These are phyloP conservation scores for Agrilus cyanescens DNA, from an alignment of 2,888 invertebrate species.

Conservation along the genomic window DNA sequence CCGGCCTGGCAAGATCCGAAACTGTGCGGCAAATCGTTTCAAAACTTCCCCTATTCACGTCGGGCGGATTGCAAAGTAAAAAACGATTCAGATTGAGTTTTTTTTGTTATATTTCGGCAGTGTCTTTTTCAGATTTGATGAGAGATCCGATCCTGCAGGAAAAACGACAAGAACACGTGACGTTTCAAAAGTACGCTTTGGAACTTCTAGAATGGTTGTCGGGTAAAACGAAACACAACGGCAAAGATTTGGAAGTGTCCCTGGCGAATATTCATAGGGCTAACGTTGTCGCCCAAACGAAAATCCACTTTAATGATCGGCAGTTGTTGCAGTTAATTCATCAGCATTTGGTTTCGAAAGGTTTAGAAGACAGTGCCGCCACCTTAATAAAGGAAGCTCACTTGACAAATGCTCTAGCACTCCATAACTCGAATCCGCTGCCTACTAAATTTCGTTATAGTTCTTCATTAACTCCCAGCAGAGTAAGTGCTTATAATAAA, in stretches of 20 bases:
- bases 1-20: constrained; percentile 87
- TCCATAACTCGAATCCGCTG: constrained; percentile 22
- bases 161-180: constrained; percentile 87
- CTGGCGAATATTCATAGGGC: constrained; percentile 85
- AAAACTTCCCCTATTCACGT: constrained; percentile 87
- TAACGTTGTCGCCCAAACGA: constrained; percentile 91
- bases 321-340: constrained; percentile 87
- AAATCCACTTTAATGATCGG: constrained; percentile 87
- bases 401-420: constrained; percentile 43
- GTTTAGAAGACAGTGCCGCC: constrained; percentile 59
- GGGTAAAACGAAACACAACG: constrained; percentile 74
- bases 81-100: neutral
- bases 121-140: constrained; percentile 62
- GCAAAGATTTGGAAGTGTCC: constrained; percentile 72
- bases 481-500: constrained; percentile 30
- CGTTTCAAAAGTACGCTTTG: constrained; percentile 88
- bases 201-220: constrained; percentile 83
- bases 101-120: neutral
- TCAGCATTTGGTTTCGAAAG: constrained; percentile 71
- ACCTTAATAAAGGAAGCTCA: constrained; percentile 67
- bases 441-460: constrained; percentile 36
- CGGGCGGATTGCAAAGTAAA: constrained; percentile 79
- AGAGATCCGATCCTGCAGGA: constrained; percentile 95
- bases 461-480: constrained; percentile 40
- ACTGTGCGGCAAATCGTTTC: constrained; percentile 90